A percentile compares a stretch with the other conserved stretches of the same genome.
These are phyloP conservation scores for Acipenser oxyrinchus DNA, from an alignment of 2,797 vertebrate genomes.

Conservation along the genomic window DNA sequence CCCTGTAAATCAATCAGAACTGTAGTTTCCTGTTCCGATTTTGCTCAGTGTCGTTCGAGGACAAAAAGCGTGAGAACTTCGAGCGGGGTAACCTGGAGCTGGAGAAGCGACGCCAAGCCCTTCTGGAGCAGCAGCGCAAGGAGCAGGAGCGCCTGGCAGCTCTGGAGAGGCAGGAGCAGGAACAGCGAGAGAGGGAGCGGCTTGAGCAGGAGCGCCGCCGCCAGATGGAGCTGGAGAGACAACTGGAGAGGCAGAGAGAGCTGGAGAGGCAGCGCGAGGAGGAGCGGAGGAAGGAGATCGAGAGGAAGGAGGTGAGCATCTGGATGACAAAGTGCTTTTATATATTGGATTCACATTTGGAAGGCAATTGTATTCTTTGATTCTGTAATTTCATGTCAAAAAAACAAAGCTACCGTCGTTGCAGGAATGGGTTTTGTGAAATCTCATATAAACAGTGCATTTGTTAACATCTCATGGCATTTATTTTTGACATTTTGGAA, in stretches of 20 bases:
- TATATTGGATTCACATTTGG: too few relatives aligned
- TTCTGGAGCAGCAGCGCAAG: conserved; percentile 90
- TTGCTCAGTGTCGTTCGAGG: conserved; percentile 83
- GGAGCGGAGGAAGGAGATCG: conserved; percentile 86
- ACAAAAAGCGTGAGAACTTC: conserved; percentile 96
- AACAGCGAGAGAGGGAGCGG: conserved; percentile 83
- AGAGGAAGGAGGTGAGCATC: conserved; percentile 81
- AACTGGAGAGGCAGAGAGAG: conserved; percentile 86
- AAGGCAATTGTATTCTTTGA: too few relatives aligned
- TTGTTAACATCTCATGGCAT: too few relatives aligned
- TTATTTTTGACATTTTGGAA: too few relatives aligned
- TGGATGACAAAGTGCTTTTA: too few relatives aligned
- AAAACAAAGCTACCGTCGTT: too few relatives aligned
- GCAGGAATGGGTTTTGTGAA: too few relatives aligned
- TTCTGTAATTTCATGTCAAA: too few relatives aligned
- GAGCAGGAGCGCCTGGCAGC: conserved; percentile 87
- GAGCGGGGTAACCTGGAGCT: conserved; percentile 92
- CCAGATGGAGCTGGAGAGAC: conserved; percentile 86
- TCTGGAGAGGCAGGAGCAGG: conserved; percentile 83
- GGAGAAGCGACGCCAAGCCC: conserved; percentile 86
- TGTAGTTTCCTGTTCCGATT: too few relatives aligned
- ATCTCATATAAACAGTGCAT: too few relatives aligned
- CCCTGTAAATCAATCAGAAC: too few relatives aligned
- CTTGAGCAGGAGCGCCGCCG: conserved; percentile 85
- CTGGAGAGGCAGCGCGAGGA: conserved; percentile 86